Evolutionary conservation across 2,797 vertebrate genomes (phyloP).

Genomic region (Lepidocolaptes lacrymiger): DNA sequence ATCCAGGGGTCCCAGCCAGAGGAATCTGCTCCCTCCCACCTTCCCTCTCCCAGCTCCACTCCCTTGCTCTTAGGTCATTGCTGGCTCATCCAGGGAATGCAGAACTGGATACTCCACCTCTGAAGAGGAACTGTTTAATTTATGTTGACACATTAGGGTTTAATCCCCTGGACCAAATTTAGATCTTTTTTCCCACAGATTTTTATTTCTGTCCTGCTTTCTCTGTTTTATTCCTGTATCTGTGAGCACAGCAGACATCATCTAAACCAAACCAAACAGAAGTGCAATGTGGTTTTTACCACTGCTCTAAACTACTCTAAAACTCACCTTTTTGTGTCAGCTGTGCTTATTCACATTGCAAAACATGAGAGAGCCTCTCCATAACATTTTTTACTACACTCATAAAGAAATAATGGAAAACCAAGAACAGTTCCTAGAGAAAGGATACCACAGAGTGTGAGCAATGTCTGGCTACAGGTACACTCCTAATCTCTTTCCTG

Average conservation of each 20-base stretch:
- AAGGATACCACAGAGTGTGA: rapidly evolving
- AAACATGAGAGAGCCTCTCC: background rate
- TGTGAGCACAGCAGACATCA: background rate
- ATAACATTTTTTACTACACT: background rate
- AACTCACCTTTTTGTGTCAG: background rate
- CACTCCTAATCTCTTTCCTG: background rate
- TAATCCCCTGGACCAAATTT: background rate
- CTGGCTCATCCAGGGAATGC: background rate
- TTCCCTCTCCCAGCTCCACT: background rate
- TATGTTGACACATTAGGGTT: background rate
- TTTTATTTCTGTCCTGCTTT: background rate
- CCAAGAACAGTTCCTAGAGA: background rate
- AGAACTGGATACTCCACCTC: background rate
- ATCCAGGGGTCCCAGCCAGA: background rate
- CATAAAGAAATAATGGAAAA: background rate
- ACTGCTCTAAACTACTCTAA: background rate
- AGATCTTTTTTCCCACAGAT: background rate
- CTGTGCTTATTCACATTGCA: background rate
- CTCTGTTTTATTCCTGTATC: background rate
- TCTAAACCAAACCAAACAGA: background rate
- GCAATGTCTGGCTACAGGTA: background rate
- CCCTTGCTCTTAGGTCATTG: background rate
- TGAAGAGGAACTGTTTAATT: background rate
- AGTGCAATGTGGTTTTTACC: background rate
- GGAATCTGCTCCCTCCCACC: background rate